phyloP scores from a whole-genome alignment of 2,797 vertebrate species.

The Galago senegalensis region DNA sequence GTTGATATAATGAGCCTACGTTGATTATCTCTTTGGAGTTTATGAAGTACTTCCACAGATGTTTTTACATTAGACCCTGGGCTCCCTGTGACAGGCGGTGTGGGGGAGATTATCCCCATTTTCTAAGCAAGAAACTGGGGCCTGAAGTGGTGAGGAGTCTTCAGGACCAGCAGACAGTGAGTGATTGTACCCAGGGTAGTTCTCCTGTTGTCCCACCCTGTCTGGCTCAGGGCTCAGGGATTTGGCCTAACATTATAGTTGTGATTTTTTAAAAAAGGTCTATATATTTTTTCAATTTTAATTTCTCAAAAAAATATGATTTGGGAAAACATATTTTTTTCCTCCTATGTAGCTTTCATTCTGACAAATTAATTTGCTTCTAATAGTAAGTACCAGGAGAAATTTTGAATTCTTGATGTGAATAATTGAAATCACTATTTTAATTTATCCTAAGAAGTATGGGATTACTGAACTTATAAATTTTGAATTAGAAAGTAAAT shows the following conservation, averaged over 20 bases:
- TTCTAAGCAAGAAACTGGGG: background rate
- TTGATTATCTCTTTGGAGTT: background rate
- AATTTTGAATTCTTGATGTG: slow-evolving; percentile 62
- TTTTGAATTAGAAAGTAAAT: slow-evolving; percentile 57
- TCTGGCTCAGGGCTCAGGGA: slow-evolving; percentile 9
- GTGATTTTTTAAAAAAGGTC: slow-evolving; percentile 17
- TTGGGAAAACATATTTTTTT: slow-evolving; percentile 46
- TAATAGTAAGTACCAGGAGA: slow-evolving; percentile 24
- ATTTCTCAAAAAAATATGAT: background rate
- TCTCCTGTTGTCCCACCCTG: background rate
- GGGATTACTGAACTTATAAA: slow-evolving; percentile 41
- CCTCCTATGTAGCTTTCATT: slow-evolving; percentile 40
- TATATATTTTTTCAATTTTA: slow-evolving; percentile 14
- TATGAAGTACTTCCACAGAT: background rate
- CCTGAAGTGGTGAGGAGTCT: background rate
- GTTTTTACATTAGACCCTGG: slow-evolving; percentile 15
- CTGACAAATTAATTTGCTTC: slow-evolving; percentile 64
- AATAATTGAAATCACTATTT: slow-evolving; percentile 49
- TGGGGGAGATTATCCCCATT: background rate
- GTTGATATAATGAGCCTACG: background rate
- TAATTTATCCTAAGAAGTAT: slow-evolving; percentile 20
- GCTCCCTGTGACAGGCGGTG: background rate
- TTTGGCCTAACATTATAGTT: background rate
- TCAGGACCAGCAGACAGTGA: background rate
- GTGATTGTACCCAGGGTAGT: background rate